A percentile compares a stretch with the other conserved stretches of the same genome.
phyloP scores from a whole-genome alignment of 2,113 vertebrate species.

The Cebus imitator region DNA sequence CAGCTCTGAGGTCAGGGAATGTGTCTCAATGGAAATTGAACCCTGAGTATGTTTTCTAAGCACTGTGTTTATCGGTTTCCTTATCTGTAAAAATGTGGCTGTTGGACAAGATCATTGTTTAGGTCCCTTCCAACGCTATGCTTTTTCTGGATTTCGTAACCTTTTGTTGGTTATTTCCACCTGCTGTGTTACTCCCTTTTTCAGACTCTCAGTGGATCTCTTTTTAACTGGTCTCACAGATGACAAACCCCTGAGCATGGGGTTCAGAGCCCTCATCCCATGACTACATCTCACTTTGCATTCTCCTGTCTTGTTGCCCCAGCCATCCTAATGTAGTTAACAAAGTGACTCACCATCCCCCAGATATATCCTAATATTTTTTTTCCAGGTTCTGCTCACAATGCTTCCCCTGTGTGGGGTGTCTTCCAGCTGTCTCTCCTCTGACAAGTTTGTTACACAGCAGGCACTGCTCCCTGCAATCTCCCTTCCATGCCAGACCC shows the following conservation, averaged over 20 bases:
- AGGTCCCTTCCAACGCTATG: neutral
- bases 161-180: neutral
- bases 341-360: neutral
- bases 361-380: accelerated
- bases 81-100: neutral
- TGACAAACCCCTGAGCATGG: neutral
- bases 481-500: neutral
- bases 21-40: neutral
- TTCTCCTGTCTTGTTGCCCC: neutral
- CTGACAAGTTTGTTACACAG: neutral
- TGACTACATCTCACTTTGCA: neutral
- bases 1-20: neutral
- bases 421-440: neutral
- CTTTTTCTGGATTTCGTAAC: neutral
- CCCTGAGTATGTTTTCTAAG: neutral
- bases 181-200: neutral
- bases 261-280: neutral
- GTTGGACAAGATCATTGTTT: neutral
- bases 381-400: neutral
- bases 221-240: neutral
- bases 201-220: neutral
- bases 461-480: neutral
- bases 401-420: neutral
- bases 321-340: neutral
- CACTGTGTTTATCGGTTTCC: neutral